A percentile compares a stretch with the other conserved stretches of the same genome.
These are phyloP conservation scores for Holothuria glaberrima DNA, from an alignment of 35 echinoderm and acorn worm species.

Conservation along the genomic window DNA sequence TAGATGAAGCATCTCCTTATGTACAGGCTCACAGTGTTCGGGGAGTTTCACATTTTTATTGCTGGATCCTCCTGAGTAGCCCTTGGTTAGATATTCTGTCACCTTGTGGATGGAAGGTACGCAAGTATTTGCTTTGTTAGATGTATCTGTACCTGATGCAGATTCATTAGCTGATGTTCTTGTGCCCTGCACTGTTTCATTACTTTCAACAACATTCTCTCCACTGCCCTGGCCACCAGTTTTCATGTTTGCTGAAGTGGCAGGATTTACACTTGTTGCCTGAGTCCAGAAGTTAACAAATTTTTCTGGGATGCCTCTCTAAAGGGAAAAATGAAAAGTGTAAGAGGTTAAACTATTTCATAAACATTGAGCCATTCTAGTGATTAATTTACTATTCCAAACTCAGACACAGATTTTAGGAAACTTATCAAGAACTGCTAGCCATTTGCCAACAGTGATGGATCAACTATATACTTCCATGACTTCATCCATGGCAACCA, in stretches of 20 bases:
- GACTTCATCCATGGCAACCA: no score
- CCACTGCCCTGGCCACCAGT: not conserved
- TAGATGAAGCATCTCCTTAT: slow-evolving; percentile 87
- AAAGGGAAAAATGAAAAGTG: not conserved
- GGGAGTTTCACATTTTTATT: slow-evolving; percentile 17
- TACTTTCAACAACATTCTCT: no score
- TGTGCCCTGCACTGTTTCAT: no score
- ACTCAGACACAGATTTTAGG: no score
- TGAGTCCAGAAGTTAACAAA: slow-evolving; percentile 55
- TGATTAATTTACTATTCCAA: no score
- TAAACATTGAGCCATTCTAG: no score
- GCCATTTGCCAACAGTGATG: no score
- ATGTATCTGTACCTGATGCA: not conserved
- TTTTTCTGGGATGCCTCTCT: slow-evolving; percentile 56
- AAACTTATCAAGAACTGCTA: no score
- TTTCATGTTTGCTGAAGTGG: not conserved
- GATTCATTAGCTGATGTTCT: no score
- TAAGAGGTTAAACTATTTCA: no score
- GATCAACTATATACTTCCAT: no score
- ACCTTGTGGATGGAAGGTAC: slow-evolving; percentile 52
- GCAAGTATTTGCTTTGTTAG: not conserved
- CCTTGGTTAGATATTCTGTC: slow-evolving; percentile 48
- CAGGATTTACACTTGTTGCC: not conserved
- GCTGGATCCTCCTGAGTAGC: not conserved
- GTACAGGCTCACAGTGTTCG: slow-evolving; percentile 59